Conservation (phyloP, 2,888 invertebrate species). For the Apamea sordens region DNA sequence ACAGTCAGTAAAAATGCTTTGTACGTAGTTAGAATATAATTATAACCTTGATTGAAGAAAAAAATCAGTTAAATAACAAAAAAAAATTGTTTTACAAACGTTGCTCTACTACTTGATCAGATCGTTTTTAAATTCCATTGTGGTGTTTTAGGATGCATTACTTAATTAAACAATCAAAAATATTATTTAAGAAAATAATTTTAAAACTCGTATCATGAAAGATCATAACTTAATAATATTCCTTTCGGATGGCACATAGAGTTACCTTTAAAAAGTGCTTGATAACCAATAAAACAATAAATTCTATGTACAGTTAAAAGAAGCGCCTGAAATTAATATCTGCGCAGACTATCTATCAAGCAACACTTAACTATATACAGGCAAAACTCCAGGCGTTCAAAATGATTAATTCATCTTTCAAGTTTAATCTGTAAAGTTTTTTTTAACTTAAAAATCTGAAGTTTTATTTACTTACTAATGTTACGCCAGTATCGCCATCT, state of each 20-base stretch:
- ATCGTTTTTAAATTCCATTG: background rate
- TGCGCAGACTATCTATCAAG: slow-evolving; percentile 27
- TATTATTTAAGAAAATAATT: background rate
- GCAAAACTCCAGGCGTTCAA: slow-evolving; percentile 11
- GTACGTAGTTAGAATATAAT: background rate
- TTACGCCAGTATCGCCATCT: slow-evolving; percentile 72
- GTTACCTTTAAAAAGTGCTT: background rate
- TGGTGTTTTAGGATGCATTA: background rate
- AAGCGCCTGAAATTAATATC: slow-evolving; percentile 39
- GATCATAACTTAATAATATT: background rate
- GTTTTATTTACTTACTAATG: background rate
- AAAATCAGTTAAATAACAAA: too few relatives aligned
- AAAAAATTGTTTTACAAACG: too few relatives aligned
- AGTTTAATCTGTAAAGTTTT: background rate
- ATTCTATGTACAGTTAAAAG: background rate
- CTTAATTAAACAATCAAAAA: background rate
- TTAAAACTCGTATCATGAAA: background rate
- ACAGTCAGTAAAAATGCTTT: background rate
- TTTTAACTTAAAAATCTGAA: background rate
- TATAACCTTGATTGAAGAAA: background rate
- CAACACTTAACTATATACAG: background rate
- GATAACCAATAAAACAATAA: background rate
- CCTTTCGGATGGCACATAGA: background rate
- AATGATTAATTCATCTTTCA: background rate
- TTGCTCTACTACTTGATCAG: background rate